Base-by-base conservation (phyloP, 2,888 invertebrate genomes). In the Mesorhabditis sp. region DNA sequence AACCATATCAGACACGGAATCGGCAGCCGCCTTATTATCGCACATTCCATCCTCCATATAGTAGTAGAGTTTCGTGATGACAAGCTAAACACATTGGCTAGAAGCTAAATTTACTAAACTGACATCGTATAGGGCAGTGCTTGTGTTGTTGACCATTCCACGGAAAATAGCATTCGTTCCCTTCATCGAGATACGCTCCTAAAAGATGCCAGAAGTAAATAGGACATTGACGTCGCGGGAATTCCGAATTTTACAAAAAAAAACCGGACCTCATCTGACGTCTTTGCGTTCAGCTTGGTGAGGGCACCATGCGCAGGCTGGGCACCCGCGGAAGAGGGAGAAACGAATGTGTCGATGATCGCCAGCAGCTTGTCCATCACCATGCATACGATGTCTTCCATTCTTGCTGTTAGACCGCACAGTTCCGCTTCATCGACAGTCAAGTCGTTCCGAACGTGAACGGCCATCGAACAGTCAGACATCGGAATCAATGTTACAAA, bases 361-460 rank as follows among this genome's bases (percentile, higher is more conserved):
- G 63, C 13, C 10, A n/a, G 13, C 7, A n/a, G 10, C 28, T 10
- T 90, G 82, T 94, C 93, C 78, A 95, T 87, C 83, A 93, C 92
- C 82, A 93, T 91, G 3, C 93, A 87, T 2, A 94, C 90, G 83
- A 95, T 94, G 85, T 94, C 93, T 87, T 95, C 94, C 80, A 94
- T 91, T 78, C 91, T 91, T 1, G 93, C 92, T 0, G 93, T 92
- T 0, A 92, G 91, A 76, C 91, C 91, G 86, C 93, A 93, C 5
- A 89, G 80, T 73, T 89, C 89, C 72, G 85, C 85, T 83, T 94
- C 94, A 72, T 91, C 91, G 88, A 90, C 92, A 0, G 91, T 91
- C 73, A 94, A 88, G 83, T 92, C 90, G 0, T 89, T 86, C 83
- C 90, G 89, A 78, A 90, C 86, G 69, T 90, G 89, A 58, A 90